These are phyloP conservation scores for Fragum fragum DNA, from an alignment of 2,888 invertebrate species.

Conservation along the genomic window DNA sequence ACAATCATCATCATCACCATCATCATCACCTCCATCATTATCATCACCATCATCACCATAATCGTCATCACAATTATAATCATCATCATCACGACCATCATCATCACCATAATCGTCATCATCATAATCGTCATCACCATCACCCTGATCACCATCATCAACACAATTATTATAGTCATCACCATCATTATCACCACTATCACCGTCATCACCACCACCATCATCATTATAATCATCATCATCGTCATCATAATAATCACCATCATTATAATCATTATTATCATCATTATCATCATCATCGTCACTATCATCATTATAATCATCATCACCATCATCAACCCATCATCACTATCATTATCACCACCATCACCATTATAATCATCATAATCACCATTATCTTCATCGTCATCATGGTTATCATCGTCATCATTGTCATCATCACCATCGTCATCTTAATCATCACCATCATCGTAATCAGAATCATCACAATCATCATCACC, in stretches of 20 bases:
- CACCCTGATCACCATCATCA: conserved; percentile 4
- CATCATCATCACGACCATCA: too few relatives aligned
- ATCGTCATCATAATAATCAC: conserved; percentile 13
- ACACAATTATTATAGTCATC: background rate
- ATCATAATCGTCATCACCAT: conserved; percentile 21
- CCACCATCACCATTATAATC: background rate
- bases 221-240: conserved; percentile 34
- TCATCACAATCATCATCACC: too few relatives aligned
- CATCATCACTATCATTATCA: background rate
- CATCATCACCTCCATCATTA: background rate
- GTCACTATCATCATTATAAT: background rate
- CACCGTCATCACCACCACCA: conserved; percentile 21
- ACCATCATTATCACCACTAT: too few relatives aligned
- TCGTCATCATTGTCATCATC: too few relatives aligned
- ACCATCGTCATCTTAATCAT: too few relatives aligned
- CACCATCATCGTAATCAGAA: too few relatives aligned
- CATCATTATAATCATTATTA: background rate
- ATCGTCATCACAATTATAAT: too few relatives aligned
- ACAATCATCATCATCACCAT: too few relatives aligned
- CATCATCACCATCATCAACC: too few relatives aligned
- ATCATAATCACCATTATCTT: too few relatives aligned
- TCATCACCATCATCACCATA: background rate
- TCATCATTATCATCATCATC: conserved; percentile 1
- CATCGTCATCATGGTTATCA: too few relatives aligned
- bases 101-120: too few relatives aligned